Evolutionary conservation across 2,113 vertebrate species (phyloP).

Genomic region (Anolis carolinensis): DNA sequence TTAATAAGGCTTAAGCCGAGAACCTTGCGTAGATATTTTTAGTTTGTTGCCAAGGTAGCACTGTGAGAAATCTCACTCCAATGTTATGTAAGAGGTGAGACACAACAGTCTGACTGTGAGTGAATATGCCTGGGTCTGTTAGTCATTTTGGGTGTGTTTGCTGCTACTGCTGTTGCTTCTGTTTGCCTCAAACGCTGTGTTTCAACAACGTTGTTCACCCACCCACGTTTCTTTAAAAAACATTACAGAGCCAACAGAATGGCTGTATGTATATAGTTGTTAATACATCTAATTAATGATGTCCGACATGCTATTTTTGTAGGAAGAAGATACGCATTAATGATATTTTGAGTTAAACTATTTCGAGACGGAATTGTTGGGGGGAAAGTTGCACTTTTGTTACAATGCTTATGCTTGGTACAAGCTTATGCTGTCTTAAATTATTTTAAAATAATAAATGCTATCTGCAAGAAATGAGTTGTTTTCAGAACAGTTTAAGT

Average conservation of each 20-base stretch:
- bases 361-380: slow-evolving; percentile 83
- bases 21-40: slow-evolving; percentile 85
- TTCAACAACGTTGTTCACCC: slow-evolving; percentile 80
- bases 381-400: slow-evolving; percentile 90
- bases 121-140: slow-evolving; percentile 66
- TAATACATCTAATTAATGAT: slow-evolving; percentile 88
- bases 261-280: slow-evolving; percentile 94
- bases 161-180: slow-evolving; percentile 82
- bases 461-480: slow-evolving; percentile 82
- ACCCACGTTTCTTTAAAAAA: background rate
- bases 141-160: slow-evolving; percentile 83
- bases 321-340: slow-evolving; percentile 81
- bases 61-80: slow-evolving; percentile 83
- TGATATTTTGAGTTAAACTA: slow-evolving; percentile 84
- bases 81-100: slow-evolving; percentile 85
- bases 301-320: slow-evolving; percentile 94
- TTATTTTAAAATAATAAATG: slow-evolving; percentile 92
- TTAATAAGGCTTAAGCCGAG: slow-evolving; percentile 79
- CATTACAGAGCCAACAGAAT: slow-evolving; percentile 77
- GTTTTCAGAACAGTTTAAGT: slow-evolving; percentile 80
- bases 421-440: slow-evolving; percentile 95
- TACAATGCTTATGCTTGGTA: slow-evolving; percentile 88
- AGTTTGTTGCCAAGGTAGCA: slow-evolving; percentile 87
- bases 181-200: slow-evolving; percentile 89
- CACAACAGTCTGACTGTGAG: slow-evolving; percentile 75